These are phyloP conservation scores for Leptopterna dolabrata DNA, from an alignment of 2,888 invertebrate species.

Conservation along the genomic window DNA sequence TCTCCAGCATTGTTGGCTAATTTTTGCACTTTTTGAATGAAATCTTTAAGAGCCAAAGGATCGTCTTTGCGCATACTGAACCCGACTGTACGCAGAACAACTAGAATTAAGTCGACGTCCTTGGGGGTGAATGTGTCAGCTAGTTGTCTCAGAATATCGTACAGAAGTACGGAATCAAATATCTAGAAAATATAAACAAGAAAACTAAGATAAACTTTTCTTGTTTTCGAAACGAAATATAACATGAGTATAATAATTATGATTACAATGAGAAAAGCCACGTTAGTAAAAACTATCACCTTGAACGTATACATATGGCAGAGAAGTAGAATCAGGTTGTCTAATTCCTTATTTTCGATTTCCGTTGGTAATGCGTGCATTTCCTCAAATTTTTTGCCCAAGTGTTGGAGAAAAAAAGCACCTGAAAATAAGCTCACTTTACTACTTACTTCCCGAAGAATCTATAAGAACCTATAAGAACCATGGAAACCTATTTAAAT, in stretches of 20 bases:
- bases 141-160: constrained; percentile 81
- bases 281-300: constrained; percentile 67
- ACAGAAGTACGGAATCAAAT: constrained; percentile 80
- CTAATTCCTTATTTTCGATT: constrained; percentile 81
- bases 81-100: constrained; percentile 82
- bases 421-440: constrained; percentile 68
- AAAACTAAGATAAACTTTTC: constrained; percentile 27
- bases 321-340: constrained; percentile 83
- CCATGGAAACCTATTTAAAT: too few relatives aligned
- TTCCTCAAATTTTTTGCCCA: constrained; percentile 76
- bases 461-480: too few relatives aligned
- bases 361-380: constrained; percentile 70
- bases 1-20: constrained; percentile 69
- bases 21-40: constrained; percentile 77
- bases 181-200: constrained; percentile 71
- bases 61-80: constrained; percentile 88
- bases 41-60: constrained; percentile 80
- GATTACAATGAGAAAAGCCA: too few relatives aligned
- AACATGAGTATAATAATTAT: too few relatives aligned
- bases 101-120: constrained; percentile 84
- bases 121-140: constrained; percentile 77
- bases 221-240: not conserved
- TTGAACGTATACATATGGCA: constrained; percentile 90
- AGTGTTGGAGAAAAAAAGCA: constrained; percentile 83
- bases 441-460: too few relatives aligned